Base-by-base conservation (phyloP, 2,113 vertebrate species). In the Sinosuthora webbiana region DNA sequence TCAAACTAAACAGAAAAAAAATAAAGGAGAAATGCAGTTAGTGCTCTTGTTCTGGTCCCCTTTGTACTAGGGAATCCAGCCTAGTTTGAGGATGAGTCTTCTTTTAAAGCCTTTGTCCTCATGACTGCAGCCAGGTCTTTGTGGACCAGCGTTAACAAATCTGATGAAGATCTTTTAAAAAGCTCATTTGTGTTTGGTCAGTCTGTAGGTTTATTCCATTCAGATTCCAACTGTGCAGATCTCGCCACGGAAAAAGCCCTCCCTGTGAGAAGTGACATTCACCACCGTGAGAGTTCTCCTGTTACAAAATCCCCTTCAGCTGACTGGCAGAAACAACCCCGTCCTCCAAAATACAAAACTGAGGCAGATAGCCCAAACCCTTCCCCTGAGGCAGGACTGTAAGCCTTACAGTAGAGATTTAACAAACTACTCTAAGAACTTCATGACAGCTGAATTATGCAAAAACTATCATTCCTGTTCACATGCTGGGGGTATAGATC, bases 61-160 rank as follows among this genome's bases (percentile, higher is more conserved):
- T 92, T 93, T 89, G 27, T 83, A 24, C 10, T 35, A 37, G 7
- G 16, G 55, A 73, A 41, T 60, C 65, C 68, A 91, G 28, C 39
- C 10, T 15, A 41, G 14, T 89, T 73, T 87, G 41, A 76, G 69
- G 90, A 89, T 77, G 39, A 1, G 0, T 62, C 41, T 67, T 86
- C 89, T 90, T 91, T 83, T 65, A 57, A 93, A 87, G 65, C 31
- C 30, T 94, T 93, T 95, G 67, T 95, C 84, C 62, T 87, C 30
- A 5, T 12, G 33, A 28, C 64, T 70, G 74, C 42, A 83, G 57
- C 25, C 78, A 91, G 78, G 55, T 86, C 84, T 94, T 95, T 87
- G 77, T 87, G 63, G 69, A 79, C 16, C 23, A n/a, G 31, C 0
- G 0, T 83, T 91, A 87, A 93, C 74, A 89, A 91, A 87, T 94